phyloP scores from a whole-genome alignment of 2,888 invertebrate genomes.

The Cyclophora albipunctata region DNA sequence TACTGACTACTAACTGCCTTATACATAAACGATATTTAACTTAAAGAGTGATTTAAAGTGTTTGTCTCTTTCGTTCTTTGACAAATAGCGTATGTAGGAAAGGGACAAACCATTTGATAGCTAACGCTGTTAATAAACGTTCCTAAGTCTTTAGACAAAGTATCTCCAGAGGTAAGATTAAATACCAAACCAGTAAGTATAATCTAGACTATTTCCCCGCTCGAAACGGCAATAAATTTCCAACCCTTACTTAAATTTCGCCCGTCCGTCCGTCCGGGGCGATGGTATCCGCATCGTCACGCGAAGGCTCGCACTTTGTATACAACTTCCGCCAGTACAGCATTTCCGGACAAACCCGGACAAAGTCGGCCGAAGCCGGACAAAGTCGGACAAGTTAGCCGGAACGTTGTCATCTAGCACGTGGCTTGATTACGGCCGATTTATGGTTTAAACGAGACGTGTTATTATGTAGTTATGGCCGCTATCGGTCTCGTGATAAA shows the following conservation, averaged over 20 bases:
- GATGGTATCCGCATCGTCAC: constrained; percentile 37
- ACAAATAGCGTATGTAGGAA: no score
- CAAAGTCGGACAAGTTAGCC: constrained; percentile 41
- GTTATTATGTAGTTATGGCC: constrained; percentile 42
- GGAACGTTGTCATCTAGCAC: constrained; percentile 68
- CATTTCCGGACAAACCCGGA: constrained; percentile 34
- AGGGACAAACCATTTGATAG: no score
- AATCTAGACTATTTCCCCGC: constrained; percentile 4
- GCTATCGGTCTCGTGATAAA: constrained; percentile 12
- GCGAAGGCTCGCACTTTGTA: constrained; percentile 72
- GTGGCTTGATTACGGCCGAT: constrained; percentile 61
- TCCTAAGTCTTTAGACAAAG: no score
- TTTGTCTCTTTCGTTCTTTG: no score
- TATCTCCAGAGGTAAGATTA: no score
- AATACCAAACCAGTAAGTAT: background rate
- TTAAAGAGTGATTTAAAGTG: no score
- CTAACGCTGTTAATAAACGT: no score
- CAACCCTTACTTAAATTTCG: constrained; percentile 10
- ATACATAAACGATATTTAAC: no score
- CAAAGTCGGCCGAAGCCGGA: constrained; percentile 26
- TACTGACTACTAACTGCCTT: no score
- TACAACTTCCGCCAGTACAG: constrained; percentile 57
- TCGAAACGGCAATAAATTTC: constrained; percentile 14
- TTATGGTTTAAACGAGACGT: constrained; percentile 43
- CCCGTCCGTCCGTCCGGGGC: constrained; percentile 3